Evolutionary conservation across 2,113 vertebrate genomes (phyloP).

Genomic region (Sigmodon hispidus): DNA sequence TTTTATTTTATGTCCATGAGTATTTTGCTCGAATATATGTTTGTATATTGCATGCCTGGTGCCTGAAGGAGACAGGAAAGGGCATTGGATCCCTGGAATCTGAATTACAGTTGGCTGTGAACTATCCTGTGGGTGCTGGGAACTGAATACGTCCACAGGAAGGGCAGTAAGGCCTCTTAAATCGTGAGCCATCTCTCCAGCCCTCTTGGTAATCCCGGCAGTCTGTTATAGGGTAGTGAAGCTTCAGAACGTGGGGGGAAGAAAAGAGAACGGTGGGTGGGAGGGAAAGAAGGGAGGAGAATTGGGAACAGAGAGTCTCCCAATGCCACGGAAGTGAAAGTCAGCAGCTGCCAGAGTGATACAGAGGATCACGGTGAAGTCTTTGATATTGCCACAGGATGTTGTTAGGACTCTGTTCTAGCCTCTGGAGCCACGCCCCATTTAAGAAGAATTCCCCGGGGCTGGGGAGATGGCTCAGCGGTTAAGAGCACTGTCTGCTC

Average conservation of each 20-base stretch:
- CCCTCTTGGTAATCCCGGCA: background rate
- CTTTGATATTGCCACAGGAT: background rate
- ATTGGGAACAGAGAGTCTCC: background rate
- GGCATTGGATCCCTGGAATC: background rate
- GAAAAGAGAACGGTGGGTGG: background rate
- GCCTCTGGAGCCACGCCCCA: no score
- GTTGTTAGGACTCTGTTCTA: no score
- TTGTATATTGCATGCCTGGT: background rate
- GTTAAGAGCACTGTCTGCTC: no score
- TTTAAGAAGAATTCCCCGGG: no score
- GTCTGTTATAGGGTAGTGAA: background rate
- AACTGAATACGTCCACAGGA: background rate
- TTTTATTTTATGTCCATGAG: background rate
- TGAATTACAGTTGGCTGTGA: background rate
- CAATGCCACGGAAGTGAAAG: background rate
- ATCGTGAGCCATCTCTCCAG: background rate
- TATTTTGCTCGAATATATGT: background rate
- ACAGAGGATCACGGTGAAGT: background rate
- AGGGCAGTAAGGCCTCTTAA: background rate
- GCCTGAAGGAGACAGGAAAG: background rate
- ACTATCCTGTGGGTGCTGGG: background rate
- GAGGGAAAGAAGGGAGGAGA: background rate
- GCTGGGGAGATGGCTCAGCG: no score
- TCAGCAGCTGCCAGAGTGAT: background rate
- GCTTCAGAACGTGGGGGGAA: background rate